Evolutionary conservation across 1,140 invertebrate genomes (phyloP).

Genomic region (Sycobia sp.): DNA sequence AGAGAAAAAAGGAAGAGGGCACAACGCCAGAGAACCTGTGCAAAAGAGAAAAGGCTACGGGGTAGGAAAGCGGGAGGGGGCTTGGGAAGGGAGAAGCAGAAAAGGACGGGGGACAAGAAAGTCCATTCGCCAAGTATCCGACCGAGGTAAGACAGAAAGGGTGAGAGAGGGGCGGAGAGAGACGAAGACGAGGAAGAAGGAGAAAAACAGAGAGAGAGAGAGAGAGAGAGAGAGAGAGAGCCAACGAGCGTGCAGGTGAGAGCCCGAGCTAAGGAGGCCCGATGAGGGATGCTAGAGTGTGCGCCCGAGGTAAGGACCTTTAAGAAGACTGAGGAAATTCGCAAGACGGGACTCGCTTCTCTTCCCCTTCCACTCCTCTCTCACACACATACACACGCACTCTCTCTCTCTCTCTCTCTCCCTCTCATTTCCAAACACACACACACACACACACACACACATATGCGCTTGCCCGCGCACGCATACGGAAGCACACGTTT

Average conservation of each 20-base stretch:
- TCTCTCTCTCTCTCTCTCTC: not conserved
- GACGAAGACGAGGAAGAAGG: too few relatives aligned
- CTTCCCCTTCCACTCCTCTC: too few relatives aligned
- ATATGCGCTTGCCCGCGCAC: too few relatives aligned
- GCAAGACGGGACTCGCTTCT: too few relatives aligned
- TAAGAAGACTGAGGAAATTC: not conserved
- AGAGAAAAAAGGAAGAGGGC: conserved; percentile 20
- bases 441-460: too few relatives aligned
- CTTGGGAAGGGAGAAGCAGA: not conserved
- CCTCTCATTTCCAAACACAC: too few relatives aligned
- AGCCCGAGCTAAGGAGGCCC: conserved; percentile 23
- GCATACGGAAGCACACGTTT: too few relatives aligned
- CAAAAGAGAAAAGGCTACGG: conserved; percentile 25
- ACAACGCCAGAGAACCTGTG: conserved; percentile 25
- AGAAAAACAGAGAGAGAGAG: too few relatives aligned
- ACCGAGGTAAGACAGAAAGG: not conserved
- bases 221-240: too few relatives aligned
- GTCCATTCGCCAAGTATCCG: conserved; percentile 16
- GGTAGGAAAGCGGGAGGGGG: not conserved
- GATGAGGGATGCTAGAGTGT: conserved; percentile 17
- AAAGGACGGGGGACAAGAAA: conserved; percentile 20
- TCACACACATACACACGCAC: too few relatives aligned
- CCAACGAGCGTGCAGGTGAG: conserved; percentile 30
- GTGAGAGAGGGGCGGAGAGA: conserved; percentile 9
- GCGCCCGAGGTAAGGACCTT: conserved; percentile 1